Evolutionary conservation across 1,140 invertebrate species (phyloP).

Genomic region (Zaprionus camerounensis): DNA sequence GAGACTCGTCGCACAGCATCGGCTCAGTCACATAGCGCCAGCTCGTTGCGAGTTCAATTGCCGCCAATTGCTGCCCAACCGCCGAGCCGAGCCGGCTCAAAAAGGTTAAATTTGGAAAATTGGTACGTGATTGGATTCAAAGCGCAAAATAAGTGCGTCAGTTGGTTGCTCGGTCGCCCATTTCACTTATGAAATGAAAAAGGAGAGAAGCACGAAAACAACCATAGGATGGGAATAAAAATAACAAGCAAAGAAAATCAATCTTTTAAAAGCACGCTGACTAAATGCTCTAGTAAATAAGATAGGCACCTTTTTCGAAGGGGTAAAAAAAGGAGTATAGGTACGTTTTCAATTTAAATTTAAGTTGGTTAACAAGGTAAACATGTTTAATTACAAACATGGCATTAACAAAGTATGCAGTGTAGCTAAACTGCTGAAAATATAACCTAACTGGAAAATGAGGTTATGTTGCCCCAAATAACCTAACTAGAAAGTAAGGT

Average conservation of each 20-base stretch:
- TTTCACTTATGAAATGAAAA: conserved; percentile 72
- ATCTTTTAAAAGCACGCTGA: neutral
- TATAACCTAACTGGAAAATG: no score
- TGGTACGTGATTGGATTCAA: conserved; percentile 82
- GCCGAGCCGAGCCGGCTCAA: conserved; percentile 49
- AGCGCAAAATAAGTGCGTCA: conserved; percentile 81
- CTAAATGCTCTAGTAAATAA: conserved; percentile 19
- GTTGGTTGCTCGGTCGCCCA: conserved; percentile 46
- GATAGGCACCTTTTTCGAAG: neutral
- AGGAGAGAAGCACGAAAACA: neutral
- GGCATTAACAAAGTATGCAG: no score
- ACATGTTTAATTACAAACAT: no score
- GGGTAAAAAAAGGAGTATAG: neutral
- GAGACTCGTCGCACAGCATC: no score
- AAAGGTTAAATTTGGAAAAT: conserved; percentile 83
- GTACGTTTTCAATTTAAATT: neutral
- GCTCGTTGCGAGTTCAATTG: conserved; percentile 39
- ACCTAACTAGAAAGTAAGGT: no score
- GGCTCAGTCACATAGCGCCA: neutral
- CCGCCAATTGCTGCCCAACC: conserved; percentile 42
- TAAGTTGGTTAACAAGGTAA: neutral
- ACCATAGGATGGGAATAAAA: conserved; percentile 24
- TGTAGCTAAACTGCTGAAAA: no score
- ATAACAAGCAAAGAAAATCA: conserved; percentile 21
- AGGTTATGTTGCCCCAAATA: no score